Conservation (phyloP, 2,797 vertebrate genomes). For the Coregonus ussuriensis region DNA sequence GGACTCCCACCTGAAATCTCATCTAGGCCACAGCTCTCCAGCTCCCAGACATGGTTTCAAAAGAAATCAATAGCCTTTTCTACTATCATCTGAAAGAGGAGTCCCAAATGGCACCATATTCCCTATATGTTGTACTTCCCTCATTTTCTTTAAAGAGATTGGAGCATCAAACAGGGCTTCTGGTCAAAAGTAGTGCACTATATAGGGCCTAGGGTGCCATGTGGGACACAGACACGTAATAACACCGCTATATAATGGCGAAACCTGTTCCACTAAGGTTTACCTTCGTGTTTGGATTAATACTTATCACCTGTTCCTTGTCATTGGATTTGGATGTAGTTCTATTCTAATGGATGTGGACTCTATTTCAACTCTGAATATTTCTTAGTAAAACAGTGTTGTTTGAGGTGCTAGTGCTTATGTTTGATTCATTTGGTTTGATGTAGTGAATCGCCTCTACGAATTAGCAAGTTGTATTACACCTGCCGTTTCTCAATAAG, state of each 20-base stretch:
- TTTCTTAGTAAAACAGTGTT: no score
- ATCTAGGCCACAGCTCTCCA: not conserved
- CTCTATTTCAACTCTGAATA: no score
- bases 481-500: not conserved
- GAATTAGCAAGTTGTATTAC: not conserved
- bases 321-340: no score
- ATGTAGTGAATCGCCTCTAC: not conserved
- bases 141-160: not conserved
- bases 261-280: not conserved
- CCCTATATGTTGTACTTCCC: not conserved
- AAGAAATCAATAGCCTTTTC: conserved; percentile 7
- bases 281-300: not conserved
- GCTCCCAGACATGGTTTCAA: not conserved
- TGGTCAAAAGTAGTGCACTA: not conserved
- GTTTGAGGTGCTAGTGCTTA: no score
- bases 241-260: not conserved
- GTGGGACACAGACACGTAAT: not conserved
- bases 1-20: conserved; percentile 10
- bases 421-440: no score
- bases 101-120: not conserved
- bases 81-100: no score
- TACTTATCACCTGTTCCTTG: no score
- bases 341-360: no score
- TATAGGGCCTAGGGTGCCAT: not conserved
- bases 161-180: not conserved